Conservation (phyloP, 2,888 invertebrate genomes). For the Bedellia somnulentella region DNA sequence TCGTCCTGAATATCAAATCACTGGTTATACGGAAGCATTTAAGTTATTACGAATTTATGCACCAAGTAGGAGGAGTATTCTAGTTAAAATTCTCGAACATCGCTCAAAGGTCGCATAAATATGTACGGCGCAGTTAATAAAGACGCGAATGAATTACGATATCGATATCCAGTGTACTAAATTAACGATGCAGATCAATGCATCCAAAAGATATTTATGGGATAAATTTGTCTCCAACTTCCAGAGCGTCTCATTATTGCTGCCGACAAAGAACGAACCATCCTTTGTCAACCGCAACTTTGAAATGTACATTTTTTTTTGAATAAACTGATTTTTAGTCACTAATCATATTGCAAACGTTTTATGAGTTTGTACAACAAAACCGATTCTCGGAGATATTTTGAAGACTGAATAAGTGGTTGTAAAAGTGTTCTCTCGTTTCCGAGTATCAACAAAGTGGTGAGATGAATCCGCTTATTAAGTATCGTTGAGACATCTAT, state of each 20-base stretch:
- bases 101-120: conserved; percentile 9
- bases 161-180: conserved; percentile 39
- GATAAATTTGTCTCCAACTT: conserved; percentile 46
- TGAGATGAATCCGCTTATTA: conserved; percentile 26
- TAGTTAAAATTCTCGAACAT: conserved; percentile 2
- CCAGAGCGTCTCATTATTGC: conserved; percentile 40
- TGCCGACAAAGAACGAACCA: conserved; percentile 42
- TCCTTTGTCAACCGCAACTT: conserved; percentile 45
- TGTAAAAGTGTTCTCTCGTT: too few relatives aligned
- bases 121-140: conserved; percentile 32
- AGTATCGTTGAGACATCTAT: conserved; percentile 22
- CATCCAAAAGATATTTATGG: conserved; percentile 47
- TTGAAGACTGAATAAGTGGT: too few relatives aligned
- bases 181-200: conserved; percentile 47
- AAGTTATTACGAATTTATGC: too few relatives aligned
- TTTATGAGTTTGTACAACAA: too few relatives aligned
- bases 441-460: conserved; percentile 17
- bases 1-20: too few relatives aligned
- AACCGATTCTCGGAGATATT: too few relatives aligned
- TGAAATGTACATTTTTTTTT: too few relatives aligned
- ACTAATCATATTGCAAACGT: too few relatives aligned
- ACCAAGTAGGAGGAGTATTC: too few relatives aligned
- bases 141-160: conserved; percentile 40
- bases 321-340: too few relatives aligned
- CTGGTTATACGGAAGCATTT: too few relatives aligned